Percentiles rank a stretch among this genome's conserved stretches.
Evolutionary conservation across 2,888 invertebrate genomes (phyloP).

Genomic region (Drosophila picticornis): DNA sequence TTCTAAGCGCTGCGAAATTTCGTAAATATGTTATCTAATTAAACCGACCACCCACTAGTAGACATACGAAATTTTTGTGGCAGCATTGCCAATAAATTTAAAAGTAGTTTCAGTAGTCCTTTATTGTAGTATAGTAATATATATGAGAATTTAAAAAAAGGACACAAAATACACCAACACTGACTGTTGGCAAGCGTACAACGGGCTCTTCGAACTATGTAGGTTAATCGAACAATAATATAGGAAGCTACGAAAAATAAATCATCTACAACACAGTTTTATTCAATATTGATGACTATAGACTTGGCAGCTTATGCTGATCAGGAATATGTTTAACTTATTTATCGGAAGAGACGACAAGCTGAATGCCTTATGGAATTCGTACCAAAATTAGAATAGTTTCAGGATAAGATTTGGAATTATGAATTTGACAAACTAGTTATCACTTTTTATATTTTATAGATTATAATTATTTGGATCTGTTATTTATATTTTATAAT

Average conservation of each 20-base stretch:
- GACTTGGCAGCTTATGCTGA: background rate
- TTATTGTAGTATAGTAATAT: background rate
- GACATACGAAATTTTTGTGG: background rate
- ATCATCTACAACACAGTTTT: background rate
- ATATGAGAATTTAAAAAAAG: background rate
- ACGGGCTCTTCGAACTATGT: background rate
- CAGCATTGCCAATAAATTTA: background rate
- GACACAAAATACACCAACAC: background rate
- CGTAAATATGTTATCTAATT: background rate
- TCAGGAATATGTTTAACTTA: background rate
- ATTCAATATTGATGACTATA: background rate
- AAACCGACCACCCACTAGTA: background rate
- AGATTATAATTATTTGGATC: constrained; percentile 45
- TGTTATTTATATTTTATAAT: constrained; percentile 20
- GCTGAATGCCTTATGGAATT: background rate
- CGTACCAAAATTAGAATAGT: background rate
- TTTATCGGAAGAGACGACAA: background rate
- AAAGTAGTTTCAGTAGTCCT: background rate
- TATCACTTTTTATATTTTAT: constrained; percentile 45
- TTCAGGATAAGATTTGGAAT: background rate
- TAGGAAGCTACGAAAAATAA: background rate
- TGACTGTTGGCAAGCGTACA: background rate
- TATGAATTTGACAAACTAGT: background rate
- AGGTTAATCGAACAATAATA: background rate
- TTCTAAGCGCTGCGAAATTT: constrained; percentile 12